Evolutionary conservation across 1,140 invertebrate genomes (phyloP), one percentile per base, ranked within the genome.

Genomic region (Lasioglossum albipes): DNA sequence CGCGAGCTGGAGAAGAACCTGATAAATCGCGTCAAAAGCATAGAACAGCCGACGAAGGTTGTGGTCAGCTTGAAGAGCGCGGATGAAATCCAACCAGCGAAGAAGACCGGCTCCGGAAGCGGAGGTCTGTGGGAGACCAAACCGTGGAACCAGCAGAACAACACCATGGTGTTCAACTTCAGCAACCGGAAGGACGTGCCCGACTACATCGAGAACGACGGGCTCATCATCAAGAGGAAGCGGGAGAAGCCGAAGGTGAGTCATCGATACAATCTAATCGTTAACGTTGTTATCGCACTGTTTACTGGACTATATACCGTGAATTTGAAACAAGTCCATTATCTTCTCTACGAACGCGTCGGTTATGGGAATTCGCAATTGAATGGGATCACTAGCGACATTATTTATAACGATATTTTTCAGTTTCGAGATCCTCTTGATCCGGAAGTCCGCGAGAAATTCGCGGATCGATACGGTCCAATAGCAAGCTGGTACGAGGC

Each of bases 141-240:
- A 90, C 87, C 93, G 36, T 93, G 94, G 93, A 93, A 94, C 86
- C 93, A 94, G 68, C 92, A 94, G 75, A 94, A 94, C 91, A 97
- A 95, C 84, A 96, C 96, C 13, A 96, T 97, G 93, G 96, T 98
- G 67, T 98, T 98, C 92, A 97, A 98, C 93, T 98, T 98, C 92
- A 97, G 96, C 83, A 94, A 95, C 90, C 95, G 96, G 85, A 97
- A 96, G 91, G 96, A 96, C 85, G 96, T 97, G 83, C 97, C 97
- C 67, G 97, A 97, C 94, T 97, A 98, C 93, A 97, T 98, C 90
- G 96, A 97, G 91, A 97, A 97, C 93, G 97, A 98, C 94, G 97
- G 96, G 75, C 94, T 97, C 85, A 95, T 96, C 74, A 94, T 96
- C 75, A 94, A 95, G 84, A 94, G 94, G 89, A 95, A 95, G 87